Conservation (phyloP, 2,113 vertebrate genomes). For the Pleuronectes platessa region DNA sequence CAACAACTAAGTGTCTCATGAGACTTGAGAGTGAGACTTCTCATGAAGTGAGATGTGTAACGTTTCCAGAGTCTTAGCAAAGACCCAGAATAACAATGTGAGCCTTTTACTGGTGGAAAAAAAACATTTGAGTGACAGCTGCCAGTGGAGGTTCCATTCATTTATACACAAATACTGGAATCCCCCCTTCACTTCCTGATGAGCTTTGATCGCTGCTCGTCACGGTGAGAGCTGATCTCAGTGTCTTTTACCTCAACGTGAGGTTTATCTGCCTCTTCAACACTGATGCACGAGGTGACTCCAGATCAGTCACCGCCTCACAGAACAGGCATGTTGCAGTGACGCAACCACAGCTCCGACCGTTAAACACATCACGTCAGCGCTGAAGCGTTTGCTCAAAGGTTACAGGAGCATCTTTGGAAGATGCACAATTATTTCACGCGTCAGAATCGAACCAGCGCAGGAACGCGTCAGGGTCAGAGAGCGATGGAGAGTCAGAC, state of each 20-base stretch:
- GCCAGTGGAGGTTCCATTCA: too few relatives aligned
- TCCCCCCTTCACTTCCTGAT: not conserved
- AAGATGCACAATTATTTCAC: constrained; percentile 33
- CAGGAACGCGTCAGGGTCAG: constrained; percentile 33
- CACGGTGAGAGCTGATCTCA: too few relatives aligned
- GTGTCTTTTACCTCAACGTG: not conserved
- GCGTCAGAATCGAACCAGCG: constrained; percentile 26
- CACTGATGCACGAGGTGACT: not conserved
- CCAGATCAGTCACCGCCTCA: not conserved
- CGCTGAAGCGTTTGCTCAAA: not conserved
- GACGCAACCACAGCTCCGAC: not conserved
- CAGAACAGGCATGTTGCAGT: not conserved
- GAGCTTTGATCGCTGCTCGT: not conserved
- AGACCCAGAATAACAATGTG: too few relatives aligned
- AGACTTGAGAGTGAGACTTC: too few relatives aligned
- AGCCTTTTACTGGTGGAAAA: too few relatives aligned
- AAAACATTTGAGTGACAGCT: too few relatives aligned
- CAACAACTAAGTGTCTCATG: too few relatives aligned
- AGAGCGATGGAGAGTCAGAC: constrained; percentile 51
- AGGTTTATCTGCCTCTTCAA: not conserved
- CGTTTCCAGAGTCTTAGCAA: too few relatives aligned
- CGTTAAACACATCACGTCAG: not conserved
- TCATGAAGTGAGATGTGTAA: too few relatives aligned
- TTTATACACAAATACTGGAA: too few relatives aligned
- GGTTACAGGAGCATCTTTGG: constrained; percentile 29